Evolutionary conservation across 2,797 vertebrate species (phyloP).

Genomic region (Sebastes miniatus): DNA sequence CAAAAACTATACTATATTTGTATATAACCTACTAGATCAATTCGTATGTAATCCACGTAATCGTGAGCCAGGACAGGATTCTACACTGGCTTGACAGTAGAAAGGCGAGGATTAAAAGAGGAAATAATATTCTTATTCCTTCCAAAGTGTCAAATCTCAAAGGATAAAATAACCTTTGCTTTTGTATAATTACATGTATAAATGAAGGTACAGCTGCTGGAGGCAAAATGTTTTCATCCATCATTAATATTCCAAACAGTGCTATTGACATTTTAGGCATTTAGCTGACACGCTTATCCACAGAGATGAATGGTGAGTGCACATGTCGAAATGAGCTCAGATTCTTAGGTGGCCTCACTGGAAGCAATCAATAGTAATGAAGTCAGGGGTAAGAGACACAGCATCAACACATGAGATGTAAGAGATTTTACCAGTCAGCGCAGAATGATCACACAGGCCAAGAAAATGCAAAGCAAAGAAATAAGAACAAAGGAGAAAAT

Average conservation of each 20-base stretch:
- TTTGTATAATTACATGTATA: not conserved
- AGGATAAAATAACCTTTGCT: not conserved
- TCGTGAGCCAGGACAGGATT: not conserved
- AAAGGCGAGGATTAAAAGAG: not conserved
- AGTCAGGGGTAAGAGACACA: not conserved
- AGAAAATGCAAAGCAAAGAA: not conserved
- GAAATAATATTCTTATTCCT: too few species aligned
- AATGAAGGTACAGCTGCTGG: not conserved
- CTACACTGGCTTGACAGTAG: not conserved
- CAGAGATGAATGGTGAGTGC: not conserved
- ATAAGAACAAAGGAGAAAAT: not conserved
- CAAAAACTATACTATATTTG: too few species aligned
- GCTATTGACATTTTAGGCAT: conserved; percentile 33
- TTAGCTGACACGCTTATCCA: not conserved
- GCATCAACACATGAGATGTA: not conserved
- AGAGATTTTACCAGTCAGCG: not conserved
- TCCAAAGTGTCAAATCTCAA: not conserved
- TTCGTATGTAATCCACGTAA: too few species aligned
- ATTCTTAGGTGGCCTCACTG: conserved; percentile 5
- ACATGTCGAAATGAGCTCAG: not conserved
- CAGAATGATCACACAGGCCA: not conserved
- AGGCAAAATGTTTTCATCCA: not conserved
- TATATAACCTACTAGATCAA: too few species aligned
- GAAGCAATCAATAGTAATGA: conserved; percentile 21
- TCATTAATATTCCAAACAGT: conserved; percentile 31